Conservation (phyloP, 2,113 vertebrate genomes). For the Nesoenas mayeri region DNA sequence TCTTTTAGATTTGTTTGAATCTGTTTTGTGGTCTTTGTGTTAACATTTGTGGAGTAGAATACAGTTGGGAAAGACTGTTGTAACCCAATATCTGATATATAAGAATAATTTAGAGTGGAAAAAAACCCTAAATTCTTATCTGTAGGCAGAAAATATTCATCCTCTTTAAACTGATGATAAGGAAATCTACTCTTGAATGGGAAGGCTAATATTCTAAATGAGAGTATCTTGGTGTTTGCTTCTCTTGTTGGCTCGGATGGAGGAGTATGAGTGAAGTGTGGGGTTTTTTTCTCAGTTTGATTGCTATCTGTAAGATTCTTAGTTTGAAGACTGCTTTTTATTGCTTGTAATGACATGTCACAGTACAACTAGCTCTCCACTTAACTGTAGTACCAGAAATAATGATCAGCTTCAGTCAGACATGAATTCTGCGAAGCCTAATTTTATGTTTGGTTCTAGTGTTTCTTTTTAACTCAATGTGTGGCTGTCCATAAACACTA, state of each 20-base stretch:
- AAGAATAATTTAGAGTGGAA: not conserved
- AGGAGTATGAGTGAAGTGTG: not conserved
- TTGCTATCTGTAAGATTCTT: not conserved
- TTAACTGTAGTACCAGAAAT: not conserved
- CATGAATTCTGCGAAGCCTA: not conserved
- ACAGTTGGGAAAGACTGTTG: not conserved
- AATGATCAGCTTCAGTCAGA: not conserved
- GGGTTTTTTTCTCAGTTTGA: not conserved
- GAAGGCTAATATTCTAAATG: not conserved
- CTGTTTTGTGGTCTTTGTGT: not conserved
- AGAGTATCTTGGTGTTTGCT: not conserved
- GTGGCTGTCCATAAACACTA: not conserved
- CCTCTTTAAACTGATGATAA: not conserved
- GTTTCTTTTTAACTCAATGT: not conserved
- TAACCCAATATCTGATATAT: not conserved
- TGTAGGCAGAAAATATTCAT: not conserved
- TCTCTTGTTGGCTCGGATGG: not conserved
- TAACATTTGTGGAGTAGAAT: not conserved
- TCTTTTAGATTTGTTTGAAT: not conserved
- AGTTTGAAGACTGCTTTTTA: not conserved
- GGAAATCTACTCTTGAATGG: not conserved
- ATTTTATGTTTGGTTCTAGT: not conserved
- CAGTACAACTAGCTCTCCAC: not conserved
- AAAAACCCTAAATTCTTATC: not conserved
- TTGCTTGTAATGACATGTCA: not conserved